Conservation (phyloP, 30 jellyfish, hydroid and myxozoan genomes). For the Aurelia aurita region DNA sequence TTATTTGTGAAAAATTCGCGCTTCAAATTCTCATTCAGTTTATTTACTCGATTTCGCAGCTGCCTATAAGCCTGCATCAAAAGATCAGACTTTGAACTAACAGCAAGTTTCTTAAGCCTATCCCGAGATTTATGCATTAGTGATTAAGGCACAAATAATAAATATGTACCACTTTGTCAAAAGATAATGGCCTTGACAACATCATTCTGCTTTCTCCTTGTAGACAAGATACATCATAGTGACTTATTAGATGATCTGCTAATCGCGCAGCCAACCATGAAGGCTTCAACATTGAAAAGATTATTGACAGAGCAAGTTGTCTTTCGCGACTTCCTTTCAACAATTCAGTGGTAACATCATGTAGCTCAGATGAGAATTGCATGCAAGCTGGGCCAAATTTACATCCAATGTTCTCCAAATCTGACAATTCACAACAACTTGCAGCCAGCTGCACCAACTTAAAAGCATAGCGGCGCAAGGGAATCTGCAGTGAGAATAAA, state of each 20-base stretch:
- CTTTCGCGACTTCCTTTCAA: neutral
- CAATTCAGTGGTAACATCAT: neutral
- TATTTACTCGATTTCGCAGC: too few species aligned
- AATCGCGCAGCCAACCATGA: conserved; percentile 57
- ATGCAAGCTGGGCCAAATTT: conserved; percentile 59
- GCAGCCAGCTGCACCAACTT: conserved; percentile 33
- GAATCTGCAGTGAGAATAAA: conserved; percentile 24
- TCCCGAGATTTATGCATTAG: too few species aligned
- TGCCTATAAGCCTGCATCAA: too few species aligned
- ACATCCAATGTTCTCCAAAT: conserved; percentile 5
- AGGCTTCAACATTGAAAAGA: conserved; percentile 46
- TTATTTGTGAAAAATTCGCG: too few species aligned
- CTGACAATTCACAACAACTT: conserved; percentile 57
- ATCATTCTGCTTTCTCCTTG: conserved; percentile 22
- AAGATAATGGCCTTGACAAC: conserved; percentile 68
- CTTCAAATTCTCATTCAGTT: too few species aligned
- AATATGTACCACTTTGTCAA: conserved; percentile 62
- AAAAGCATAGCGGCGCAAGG: conserved; percentile 31
- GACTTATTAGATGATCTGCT: conserved; percentile 54
- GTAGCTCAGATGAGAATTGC: conserved; percentile 16
- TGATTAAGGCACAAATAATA: neutral
- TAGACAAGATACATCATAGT: conserved; percentile 40
- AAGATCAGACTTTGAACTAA: too few species aligned
- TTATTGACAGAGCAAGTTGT: neutral
- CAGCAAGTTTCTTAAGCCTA: too few species aligned